Evolutionary conservation across 1,140 invertebrate species (phyloP).

Genomic region (Meloidogyne hapla): DNA sequence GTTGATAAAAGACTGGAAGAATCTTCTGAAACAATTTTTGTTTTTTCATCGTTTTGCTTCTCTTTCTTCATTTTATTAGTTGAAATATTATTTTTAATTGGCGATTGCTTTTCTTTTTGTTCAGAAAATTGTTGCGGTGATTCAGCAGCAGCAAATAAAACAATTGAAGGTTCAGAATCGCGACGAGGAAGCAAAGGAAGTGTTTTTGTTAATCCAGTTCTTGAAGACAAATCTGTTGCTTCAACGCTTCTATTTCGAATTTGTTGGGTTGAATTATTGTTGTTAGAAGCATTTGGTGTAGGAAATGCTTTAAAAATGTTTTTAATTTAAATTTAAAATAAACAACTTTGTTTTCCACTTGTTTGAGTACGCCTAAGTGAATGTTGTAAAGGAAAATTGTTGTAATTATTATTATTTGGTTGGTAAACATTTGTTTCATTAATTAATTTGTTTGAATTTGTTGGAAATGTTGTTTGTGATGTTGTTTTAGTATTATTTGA

Average conservation of each 20-base stretch:
- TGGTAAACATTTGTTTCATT: not conserved
- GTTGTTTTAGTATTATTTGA: not conserved
- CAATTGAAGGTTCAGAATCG: constrained; percentile 39
- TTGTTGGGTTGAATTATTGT: not conserved
- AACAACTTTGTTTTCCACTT: not conserved
- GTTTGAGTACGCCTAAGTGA: not conserved
- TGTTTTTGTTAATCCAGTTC: not conserved
- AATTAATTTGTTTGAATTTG: not conserved
- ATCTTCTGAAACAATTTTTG: constrained; percentile 13
- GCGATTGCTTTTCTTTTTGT: not conserved
- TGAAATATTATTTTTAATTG: not conserved
- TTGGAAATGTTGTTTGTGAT: not conserved
- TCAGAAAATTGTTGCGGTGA: not conserved
- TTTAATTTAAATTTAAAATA: too few species aligned
- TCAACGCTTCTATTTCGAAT: constrained; percentile 5
- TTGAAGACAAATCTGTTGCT: not conserved
- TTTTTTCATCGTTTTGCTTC: not conserved
- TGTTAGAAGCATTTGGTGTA: not conserved
- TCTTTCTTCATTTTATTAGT: not conserved
- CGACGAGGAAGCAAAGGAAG: constrained; percentile 22
- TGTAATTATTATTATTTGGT: not conserved
- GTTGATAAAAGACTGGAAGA: not conserved
- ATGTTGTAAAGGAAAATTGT: constrained; percentile 6
- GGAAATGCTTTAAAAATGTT: not conserved
- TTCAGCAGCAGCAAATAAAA: not conserved